Percentiles rank a stretch among this genome's conserved stretches.
Evolutionary conservation across 2,888 invertebrate genomes (phyloP).

Genomic region (Rutpela maculata): DNA sequence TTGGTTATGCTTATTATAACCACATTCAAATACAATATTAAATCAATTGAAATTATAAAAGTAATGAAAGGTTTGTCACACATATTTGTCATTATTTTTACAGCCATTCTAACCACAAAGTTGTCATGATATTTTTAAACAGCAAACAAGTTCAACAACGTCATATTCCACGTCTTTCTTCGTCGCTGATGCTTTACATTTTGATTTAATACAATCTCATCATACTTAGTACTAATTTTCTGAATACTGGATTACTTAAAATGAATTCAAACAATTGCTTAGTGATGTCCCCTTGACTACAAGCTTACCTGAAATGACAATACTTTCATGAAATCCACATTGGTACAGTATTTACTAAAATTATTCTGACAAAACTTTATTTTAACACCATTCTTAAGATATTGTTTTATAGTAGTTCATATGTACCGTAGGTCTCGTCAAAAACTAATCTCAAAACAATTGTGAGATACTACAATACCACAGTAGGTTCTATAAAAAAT

Average conservation of each 20-base stretch:
- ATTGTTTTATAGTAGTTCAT: too few species aligned
- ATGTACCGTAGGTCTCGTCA: too few species aligned
- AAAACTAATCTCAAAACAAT: too few species aligned
- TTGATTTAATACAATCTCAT: background rate
- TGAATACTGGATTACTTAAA: slow-evolving; percentile 37
- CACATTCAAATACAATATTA: background rate
- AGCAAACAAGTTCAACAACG: background rate
- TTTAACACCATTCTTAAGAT: too few species aligned
- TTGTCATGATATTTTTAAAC: background rate
- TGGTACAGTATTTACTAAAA: too few species aligned
- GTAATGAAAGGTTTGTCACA: background rate
- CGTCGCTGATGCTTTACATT: background rate
- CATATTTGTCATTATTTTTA: background rate
- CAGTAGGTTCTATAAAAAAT: too few species aligned
- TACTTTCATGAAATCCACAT: slow-evolving; percentile 11
- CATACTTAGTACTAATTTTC: background rate
- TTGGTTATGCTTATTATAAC: background rate
- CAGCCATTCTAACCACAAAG: background rate
- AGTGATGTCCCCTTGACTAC: slow-evolving; percentile 52
- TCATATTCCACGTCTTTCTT: background rate
- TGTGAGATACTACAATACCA: too few species aligned
- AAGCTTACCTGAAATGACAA: slow-evolving; percentile 57
- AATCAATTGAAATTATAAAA: background rate
- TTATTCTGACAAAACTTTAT: too few species aligned
- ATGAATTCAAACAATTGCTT: slow-evolving; percentile 56